Conservation (phyloP, 2,113 vertebrate genomes). For the Forbesichthys agassizii region DNA sequence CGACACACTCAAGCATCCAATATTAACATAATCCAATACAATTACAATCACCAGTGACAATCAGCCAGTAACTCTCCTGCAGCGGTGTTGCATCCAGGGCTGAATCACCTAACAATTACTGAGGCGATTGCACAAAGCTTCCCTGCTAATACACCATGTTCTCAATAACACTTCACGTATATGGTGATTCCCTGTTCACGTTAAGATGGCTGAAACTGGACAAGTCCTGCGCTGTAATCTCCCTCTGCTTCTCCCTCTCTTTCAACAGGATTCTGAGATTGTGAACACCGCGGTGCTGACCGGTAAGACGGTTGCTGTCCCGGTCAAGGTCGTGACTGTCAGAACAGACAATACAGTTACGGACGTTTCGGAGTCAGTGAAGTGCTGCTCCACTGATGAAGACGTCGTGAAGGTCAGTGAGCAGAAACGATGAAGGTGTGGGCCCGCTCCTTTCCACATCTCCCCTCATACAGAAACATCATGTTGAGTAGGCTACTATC, state of each 20-base stretch:
- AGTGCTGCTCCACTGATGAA: conserved; percentile 86
- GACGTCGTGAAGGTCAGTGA: conserved; percentile 89
- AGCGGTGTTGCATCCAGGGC: conserved; percentile 15
- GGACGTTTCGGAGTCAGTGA: conserved; percentile 88
- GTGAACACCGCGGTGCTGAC: conserved; percentile 94
- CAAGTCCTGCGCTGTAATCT: conserved; percentile 8
- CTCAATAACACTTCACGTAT: background rate
- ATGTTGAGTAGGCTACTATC: too few species aligned
- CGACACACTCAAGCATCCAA: background rate
- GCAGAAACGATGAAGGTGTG: background rate
- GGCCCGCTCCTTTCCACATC: too few species aligned
- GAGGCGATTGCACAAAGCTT: conserved; percentile 10
- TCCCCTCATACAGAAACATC: too few species aligned
- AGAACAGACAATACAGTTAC: conserved; percentile 80
- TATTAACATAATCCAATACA: background rate
- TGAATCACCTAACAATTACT: conserved; percentile 23
- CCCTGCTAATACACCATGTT: conserved; percentile 1
- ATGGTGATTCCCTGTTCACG: conserved; percentile 1
- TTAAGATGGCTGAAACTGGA: background rate
- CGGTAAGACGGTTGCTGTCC: conserved; percentile 87
- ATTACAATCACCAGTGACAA: conserved; percentile 9
- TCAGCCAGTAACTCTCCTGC: conserved; percentile 21
- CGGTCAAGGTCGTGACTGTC: conserved; percentile 88
- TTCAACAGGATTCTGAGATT: conserved; percentile 87
- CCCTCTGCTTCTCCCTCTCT: background rate